Percentiles rank a stretch among this genome's conserved stretches.
phyloP scores from a whole-genome alignment of 2,888 invertebrate genomes.

The Morpho helenor region DNA sequence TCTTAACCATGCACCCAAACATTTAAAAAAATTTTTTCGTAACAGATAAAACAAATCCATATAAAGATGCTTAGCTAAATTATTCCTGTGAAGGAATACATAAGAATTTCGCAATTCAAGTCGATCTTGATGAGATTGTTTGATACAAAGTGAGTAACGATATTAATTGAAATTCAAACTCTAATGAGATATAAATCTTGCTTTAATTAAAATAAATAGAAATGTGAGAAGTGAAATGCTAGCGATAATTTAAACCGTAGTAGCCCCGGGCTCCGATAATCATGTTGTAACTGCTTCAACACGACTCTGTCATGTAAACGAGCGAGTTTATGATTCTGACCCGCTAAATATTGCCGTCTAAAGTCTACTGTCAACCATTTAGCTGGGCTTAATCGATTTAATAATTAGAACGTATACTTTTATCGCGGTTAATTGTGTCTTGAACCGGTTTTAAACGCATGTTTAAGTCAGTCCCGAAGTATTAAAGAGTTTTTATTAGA shows the following conservation, averaged over 20 bases:
- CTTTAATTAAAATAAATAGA: no score
- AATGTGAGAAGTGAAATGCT: conserved; percentile 20
- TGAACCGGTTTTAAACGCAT: conserved; percentile 3
- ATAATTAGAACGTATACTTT: conserved; percentile 27
- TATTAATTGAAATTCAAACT: no score
- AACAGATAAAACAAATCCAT: no score
- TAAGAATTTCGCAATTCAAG: no score
- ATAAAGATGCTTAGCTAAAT: no score
- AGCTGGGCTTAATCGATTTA: conserved; percentile 33
- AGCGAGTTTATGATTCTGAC: conserved; percentile 43
- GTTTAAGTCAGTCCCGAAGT: conserved; percentile 10
- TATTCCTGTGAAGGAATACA: no score
- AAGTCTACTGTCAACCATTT: conserved; percentile 29
- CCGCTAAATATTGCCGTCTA: conserved; percentile 32
- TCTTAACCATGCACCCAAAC: no score
- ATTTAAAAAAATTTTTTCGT: no score
- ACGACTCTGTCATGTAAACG: conserved; percentile 67
- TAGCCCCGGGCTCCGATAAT: conserved; percentile 44
- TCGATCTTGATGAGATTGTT: no score
- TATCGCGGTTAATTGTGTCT: conserved; percentile 9
- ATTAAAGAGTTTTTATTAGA: conserved; percentile 4
- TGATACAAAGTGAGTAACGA: no score
- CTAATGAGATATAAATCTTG: neutral
- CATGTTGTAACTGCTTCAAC: conserved; percentile 47
- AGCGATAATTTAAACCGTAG: conserved; percentile 23